A percentile compares a stretch with the other conserved stretches of the same genome.
Conservation (phyloP, 2,888 invertebrate genomes). For the Xylocampa areola region DNA sequence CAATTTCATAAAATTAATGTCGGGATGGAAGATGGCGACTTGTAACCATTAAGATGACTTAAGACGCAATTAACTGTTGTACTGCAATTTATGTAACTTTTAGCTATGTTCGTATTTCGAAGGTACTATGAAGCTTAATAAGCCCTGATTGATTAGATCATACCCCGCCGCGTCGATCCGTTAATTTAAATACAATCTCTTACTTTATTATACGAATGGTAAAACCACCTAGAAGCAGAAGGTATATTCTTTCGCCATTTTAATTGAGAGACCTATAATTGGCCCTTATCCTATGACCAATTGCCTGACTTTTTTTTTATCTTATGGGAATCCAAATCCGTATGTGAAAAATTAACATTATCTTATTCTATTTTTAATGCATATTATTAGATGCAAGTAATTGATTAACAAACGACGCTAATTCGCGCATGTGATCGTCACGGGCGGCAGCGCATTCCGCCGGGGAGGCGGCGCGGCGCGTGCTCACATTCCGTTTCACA, state of each 20-base stretch:
- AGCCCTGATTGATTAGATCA: too few species aligned
- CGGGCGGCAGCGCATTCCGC: conserved; percentile 74
- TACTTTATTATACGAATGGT: too few species aligned
- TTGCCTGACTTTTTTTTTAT: too few species aligned
- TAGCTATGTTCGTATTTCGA: conserved; percentile 5
- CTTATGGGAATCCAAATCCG: too few species aligned
- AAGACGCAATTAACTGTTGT: conserved; percentile 39
- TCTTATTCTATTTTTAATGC: conserved; percentile 31
- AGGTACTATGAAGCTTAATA: neutral
- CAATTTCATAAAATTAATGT: conserved; percentile 38
- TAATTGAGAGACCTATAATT: too few species aligned
- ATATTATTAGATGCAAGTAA: conserved; percentile 49
- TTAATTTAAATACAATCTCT: too few species aligned
- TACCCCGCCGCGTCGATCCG: too few species aligned
- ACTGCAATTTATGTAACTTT: conserved; percentile 37
- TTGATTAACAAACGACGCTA: conserved; percentile 53
- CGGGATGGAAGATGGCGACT: conserved; percentile 27
- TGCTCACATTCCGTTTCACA: conserved; percentile 87
- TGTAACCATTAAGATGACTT: conserved; percentile 32
- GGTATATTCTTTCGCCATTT: too few species aligned
- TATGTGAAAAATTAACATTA: too few species aligned
- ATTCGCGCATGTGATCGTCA: conserved; percentile 60
- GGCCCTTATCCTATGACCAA: too few species aligned
- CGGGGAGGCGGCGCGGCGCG: conserved; percentile 79
- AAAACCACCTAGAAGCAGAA: too few species aligned